These are phyloP conservation scores for Camponotus pennsylvanicus DNA, from an alignment of 1,140 invertebrate species.

Conservation along the genomic window DNA sequence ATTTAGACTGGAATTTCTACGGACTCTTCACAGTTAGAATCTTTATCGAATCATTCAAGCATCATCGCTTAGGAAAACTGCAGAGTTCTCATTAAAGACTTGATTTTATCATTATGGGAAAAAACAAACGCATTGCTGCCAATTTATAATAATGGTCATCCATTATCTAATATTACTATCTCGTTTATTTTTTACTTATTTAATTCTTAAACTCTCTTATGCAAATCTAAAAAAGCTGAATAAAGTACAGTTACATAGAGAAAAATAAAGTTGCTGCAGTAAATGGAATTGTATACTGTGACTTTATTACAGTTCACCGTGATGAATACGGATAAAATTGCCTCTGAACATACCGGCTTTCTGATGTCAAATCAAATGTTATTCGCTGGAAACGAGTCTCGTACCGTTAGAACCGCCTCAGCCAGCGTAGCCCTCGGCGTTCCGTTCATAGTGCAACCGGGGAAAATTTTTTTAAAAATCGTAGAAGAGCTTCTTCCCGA, in stretches of 20 bases:
- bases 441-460: neutral
- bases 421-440: constrained; percentile 1
- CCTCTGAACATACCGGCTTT: constrained; percentile 22
- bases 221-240: constrained; percentile 11
- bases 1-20: constrained; percentile 30
- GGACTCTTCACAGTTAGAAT: constrained; percentile 33
- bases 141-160: neutral
- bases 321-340: constrained; percentile 57
- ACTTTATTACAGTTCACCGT: constrained; percentile 54
- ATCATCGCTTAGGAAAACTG: constrained; percentile 22
- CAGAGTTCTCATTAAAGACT: constrained; percentile 17
- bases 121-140: neutral
- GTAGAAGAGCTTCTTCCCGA: neutral
- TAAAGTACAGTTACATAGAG: constrained; percentile 34
- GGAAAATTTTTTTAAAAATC: constrained; percentile 1
- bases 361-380: constrained; percentile 56
- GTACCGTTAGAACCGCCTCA: constrained; percentile 46
- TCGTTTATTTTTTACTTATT: neutral
- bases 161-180: neutral
- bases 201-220: neutral
- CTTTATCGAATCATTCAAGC: constrained; percentile 16
- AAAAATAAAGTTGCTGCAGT: constrained; percentile 1
- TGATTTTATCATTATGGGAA: neutral
- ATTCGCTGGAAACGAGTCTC: constrained; percentile 58
- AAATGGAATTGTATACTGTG: constrained; percentile 23